Conservation (phyloP, 23 tunicate species). For the Trididemnum nubilum region DNA sequence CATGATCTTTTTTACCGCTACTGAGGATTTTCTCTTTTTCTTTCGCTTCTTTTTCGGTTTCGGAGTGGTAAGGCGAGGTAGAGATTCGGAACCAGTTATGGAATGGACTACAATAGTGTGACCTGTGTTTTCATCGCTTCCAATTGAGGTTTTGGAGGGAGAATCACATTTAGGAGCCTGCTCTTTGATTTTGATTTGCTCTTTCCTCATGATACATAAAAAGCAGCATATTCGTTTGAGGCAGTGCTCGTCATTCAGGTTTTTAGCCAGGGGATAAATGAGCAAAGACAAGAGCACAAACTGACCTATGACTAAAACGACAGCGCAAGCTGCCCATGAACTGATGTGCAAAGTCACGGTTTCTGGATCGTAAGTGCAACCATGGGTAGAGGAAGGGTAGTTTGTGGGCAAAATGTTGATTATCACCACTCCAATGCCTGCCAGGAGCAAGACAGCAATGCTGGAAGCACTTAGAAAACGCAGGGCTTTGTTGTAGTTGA, state of each 20-base stretch:
- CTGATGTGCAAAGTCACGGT: not conserved
- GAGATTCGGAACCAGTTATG: too few species aligned
- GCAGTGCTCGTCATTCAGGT: not conserved
- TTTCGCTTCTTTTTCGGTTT: not conserved
- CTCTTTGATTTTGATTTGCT: not conserved
- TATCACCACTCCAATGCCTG: slow-evolving; percentile 19
- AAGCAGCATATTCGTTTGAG: not conserved
- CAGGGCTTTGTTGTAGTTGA: slow-evolving; percentile 1
- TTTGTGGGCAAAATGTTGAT: slow-evolving; percentile 8
- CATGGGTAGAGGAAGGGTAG: slow-evolving; percentile 7
- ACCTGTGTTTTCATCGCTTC: not conserved
- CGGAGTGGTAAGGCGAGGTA: not conserved
- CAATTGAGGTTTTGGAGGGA: not conserved
- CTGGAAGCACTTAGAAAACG: slow-evolving; percentile 24
- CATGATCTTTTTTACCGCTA: slow-evolving; percentile 3
- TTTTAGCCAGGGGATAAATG: slow-evolving; percentile 7
- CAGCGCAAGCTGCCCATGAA: slow-evolving; percentile 36
- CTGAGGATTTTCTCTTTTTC: not conserved
- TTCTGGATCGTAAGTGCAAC: slow-evolving; percentile 2
- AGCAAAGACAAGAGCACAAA: slow-evolving; percentile 7
- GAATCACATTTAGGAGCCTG: not conserved
- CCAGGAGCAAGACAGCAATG: not conserved
- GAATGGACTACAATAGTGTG: too few species aligned
- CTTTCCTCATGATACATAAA: not conserved
- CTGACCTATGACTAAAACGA: slow-evolving; percentile 22